Evolutionary conservation across 2,888 invertebrate species (phyloP), one percentile per base, ranked within the genome.

Genomic region (Caenorhabditis doughertyi): DNA sequence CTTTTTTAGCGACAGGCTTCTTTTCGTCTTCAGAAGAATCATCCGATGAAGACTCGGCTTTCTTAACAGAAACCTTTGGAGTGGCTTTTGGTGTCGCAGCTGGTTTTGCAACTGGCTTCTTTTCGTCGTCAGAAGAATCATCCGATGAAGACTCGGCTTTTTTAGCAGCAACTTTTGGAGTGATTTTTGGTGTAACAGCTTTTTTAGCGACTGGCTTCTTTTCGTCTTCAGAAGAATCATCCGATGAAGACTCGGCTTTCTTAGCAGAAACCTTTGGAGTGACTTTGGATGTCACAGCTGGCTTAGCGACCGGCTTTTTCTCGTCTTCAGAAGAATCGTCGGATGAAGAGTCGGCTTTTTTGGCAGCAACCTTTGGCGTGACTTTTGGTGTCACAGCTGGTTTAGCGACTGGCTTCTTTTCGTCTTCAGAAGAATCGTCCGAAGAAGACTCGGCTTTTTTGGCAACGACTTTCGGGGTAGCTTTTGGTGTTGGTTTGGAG

Each of bases 301-400:
- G 27, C 53, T 72, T 72, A n/a, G 71, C 70, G 21, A 47, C 55
- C 11, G 77, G 55, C 18, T 76, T 74, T 72, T 85, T 84, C 71
- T 85, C 86, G 21, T 84, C 86, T 9, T 83, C 84, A 1, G 80
- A 79, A 9, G 79, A 74, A 42, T 81, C 81, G 35, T 74, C 77
- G 13, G 64, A 64, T 1, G 83, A 83, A 0, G 80, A 79, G 11
- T 71, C 82, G 27, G 83, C 72, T 51, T 85, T 84, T 76, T 87
- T 87, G 13, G 72, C 64, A 4, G 68, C 65, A 32, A 76, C 49
- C 27, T 77, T 79, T 27, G 77, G 55, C 1, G 70, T 62, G 29
- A 74, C 42, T 27, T 79, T 82, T 21, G 72, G 55, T 32, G 79
- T 51, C n/a, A n/a, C n/a, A n/a, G n/a, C n/a, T 18, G 68, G 49